Evolutionary conservation across 1,140 invertebrate genomes (phyloP).

Genomic region (Drosophila chauvacae): DNA sequence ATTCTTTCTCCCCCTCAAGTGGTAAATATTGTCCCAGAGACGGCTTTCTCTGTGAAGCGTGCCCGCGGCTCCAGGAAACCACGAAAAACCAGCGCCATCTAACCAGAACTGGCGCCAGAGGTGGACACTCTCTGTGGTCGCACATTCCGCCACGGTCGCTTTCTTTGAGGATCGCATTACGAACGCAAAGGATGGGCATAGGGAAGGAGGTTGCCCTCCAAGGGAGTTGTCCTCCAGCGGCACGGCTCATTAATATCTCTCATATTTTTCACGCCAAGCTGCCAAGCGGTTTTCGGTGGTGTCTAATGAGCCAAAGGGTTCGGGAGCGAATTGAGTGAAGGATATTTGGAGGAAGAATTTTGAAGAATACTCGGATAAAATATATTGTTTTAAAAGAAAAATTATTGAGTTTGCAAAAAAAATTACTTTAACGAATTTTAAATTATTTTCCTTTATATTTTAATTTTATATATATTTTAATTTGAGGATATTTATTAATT

Average conservation of each 20-base stretch:
- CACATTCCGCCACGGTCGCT: slow-evolving; percentile 72
- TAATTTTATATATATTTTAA: too few relatives aligned
- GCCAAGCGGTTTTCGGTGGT: slow-evolving; percentile 23
- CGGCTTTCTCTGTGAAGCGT: slow-evolving; percentile 41
- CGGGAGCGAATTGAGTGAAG: slow-evolving; percentile 2
- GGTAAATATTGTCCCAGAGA: slow-evolving; percentile 55
- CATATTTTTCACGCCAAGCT: slow-evolving; percentile 73
- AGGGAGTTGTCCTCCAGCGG: slow-evolving; percentile 44
- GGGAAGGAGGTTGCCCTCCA: slow-evolving; percentile 7
- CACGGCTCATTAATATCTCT: slow-evolving; percentile 71
- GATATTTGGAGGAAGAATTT: neutral
- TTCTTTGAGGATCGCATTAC: slow-evolving; percentile 71
- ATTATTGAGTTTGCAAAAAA: too few relatives aligned
- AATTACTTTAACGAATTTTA: too few relatives aligned
- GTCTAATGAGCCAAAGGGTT: slow-evolving; percentile 53
- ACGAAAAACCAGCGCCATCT: neutral
- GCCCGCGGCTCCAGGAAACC: slow-evolving; percentile 9
- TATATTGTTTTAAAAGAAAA: too few relatives aligned
- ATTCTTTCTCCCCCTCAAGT: neutral
- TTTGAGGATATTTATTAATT: too few relatives aligned
- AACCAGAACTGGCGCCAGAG: slow-evolving; percentile 68
- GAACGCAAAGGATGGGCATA: neutral
- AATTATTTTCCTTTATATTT: too few relatives aligned
- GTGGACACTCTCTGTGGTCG: slow-evolving; percentile 73
- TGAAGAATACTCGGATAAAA: neutral